These are phyloP conservation scores for Eumaeus atala DNA, from an alignment of 1,140 invertebrate species.

Conservation along the genomic window DNA sequence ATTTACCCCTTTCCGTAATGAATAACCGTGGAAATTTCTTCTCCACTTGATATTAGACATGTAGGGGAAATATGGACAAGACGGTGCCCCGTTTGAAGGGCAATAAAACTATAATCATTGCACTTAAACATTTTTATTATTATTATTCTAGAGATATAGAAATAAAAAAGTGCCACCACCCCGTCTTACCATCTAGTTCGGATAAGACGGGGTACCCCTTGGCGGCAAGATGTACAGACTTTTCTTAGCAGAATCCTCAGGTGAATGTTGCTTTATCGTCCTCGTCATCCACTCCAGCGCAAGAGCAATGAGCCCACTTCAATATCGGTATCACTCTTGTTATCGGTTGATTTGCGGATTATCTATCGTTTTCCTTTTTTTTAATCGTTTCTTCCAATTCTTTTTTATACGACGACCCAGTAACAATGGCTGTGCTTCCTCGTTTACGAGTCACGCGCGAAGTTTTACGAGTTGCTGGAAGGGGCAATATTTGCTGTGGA, in stretches of 20 bases:
- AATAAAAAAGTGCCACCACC: constrained; percentile 11
- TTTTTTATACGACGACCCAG: constrained; percentile 16
- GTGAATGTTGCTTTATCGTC: constrained; percentile 25
- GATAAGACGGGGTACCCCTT: constrained; percentile 15
- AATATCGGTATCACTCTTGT: constrained; percentile 1
- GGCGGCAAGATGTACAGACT: constrained; percentile 8
- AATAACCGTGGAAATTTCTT: too few relatives aligned
- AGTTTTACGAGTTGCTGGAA: constrained; percentile 12
- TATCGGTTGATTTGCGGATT: constrained; percentile 9
- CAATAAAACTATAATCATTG: constrained; percentile 4
- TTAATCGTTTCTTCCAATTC: constrained; percentile 17
- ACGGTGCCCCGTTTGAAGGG: constrained; percentile 2
- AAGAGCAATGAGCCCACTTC: constrained; percentile 26
- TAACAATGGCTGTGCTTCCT: constrained; percentile 17
- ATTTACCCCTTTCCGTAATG: too few relatives aligned
- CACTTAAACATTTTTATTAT: not conserved
- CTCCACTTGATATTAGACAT: too few relatives aligned
- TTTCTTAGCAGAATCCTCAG: constrained; percentile 19
- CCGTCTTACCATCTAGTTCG: constrained; percentile 5
- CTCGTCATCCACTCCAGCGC: constrained; percentile 22
- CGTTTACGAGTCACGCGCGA: constrained; percentile 8
- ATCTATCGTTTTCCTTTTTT: constrained; percentile 15
- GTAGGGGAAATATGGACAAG: not conserved
- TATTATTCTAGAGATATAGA: constrained; percentile 2
- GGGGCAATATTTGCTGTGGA: constrained; percentile 7